A percentile compares a stretch with the other conserved stretches of the same genome.
Evolutionary conservation across 2,113 vertebrate species (phyloP).

Genomic region (Clarias batrachus): DNA sequence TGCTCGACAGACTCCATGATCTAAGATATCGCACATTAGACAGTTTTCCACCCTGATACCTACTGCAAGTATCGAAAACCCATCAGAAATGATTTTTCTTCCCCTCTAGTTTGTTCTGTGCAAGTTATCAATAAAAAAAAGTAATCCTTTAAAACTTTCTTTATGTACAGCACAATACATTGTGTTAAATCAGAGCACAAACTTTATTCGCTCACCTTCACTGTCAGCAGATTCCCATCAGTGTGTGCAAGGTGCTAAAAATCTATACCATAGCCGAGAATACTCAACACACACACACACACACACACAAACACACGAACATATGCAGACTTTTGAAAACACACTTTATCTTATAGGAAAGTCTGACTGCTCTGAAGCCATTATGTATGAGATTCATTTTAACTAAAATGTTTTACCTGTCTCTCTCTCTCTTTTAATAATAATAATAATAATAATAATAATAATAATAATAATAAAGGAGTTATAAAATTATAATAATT

Average conservation of each 20-base stretch:
- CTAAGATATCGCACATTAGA: neutral
- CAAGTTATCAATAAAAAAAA: neutral
- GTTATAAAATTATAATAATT: no score
- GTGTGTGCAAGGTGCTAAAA: neutral
- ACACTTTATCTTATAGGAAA: neutral
- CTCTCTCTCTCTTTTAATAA: neutral
- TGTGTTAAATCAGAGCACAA: neutral
- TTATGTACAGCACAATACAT: neutral
- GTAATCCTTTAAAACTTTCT: neutral
- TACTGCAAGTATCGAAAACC: neutral
- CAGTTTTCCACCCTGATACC: neutral
- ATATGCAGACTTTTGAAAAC: neutral
- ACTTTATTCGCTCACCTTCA: neutral
- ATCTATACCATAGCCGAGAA: neutral
- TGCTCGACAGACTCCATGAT: neutral
- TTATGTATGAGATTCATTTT: constrained; percentile 3
- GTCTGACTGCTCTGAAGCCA: constrained; percentile 16
- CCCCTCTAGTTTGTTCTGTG: neutral
- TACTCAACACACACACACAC: constrained; percentile 4
- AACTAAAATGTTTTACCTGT: neutral
- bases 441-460: neutral
- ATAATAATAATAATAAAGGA: neutral
- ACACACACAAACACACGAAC: neutral
- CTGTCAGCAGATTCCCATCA: constrained; percentile 20
- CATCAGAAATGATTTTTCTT: neutral